A percentile compares a stretch with the other conserved stretches of the same genome.
Conservation (phyloP, 1,140 invertebrate species). For the Diuraphis noxia region DNA sequence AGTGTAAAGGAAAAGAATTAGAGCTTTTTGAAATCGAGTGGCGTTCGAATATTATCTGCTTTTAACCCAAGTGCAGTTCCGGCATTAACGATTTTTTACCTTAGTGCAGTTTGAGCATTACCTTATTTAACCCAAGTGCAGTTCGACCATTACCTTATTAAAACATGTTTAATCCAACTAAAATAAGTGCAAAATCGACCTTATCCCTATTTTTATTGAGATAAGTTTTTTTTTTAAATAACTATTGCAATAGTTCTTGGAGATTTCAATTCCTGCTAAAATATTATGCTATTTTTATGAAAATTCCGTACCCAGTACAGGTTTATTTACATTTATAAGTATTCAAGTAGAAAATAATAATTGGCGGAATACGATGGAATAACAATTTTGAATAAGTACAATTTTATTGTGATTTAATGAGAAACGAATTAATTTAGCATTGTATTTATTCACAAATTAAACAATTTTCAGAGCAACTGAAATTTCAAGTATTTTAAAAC, state of each 20-base stretch:
- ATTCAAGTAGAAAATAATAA: background rate
- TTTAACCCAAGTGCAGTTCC: too few species aligned
- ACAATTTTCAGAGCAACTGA: background rate
- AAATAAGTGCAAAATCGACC: too few species aligned
- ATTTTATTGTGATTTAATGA: background rate
- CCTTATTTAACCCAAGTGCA: too few species aligned
- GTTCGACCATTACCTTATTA: too few species aligned
- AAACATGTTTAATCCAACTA: too few species aligned
- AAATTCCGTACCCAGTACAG: background rate
- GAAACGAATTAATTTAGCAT: background rate
- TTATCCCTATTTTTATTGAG: too few species aligned
- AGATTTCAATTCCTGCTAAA: background rate
- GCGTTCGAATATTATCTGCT: too few species aligned
- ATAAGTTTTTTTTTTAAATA: too few species aligned
- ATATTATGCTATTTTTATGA: background rate
- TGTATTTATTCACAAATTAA: background rate
- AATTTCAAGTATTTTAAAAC: background rate
- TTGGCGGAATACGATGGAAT: background rate
- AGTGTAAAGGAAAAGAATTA: too few species aligned
- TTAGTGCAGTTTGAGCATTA: too few species aligned
- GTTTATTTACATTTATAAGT: background rate
- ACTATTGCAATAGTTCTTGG: background rate
- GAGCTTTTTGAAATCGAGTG: too few species aligned
- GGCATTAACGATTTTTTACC: too few species aligned
- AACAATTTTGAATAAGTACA: background rate